Evolutionary conservation across 2,797 vertebrate species (phyloP), one percentile per base, ranked within the genome.

Genomic region (Smutsia temminckii): DNA sequence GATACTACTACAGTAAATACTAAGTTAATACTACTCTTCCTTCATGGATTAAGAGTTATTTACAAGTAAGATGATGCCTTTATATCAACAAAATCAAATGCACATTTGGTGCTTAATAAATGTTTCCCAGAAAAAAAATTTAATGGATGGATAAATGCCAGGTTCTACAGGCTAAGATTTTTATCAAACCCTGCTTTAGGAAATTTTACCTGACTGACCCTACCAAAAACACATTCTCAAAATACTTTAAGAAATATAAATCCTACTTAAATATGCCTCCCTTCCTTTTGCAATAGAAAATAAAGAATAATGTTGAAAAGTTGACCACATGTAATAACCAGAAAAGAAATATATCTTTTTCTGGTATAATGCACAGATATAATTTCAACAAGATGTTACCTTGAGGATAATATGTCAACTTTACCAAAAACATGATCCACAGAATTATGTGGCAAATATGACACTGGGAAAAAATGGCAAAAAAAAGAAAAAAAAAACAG

Each of bases 251-350:
- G 32, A 84, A 83, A 85, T 9, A 84, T 69, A 96, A 86, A 92
- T 59, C 14, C 32, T 3, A n/a, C 20, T 84, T 95, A 96, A 96
- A 75, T 77, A 81, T 81, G 1, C n/a, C 40, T 93, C 63, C 64
- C 68, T 95, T 94, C 46, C 13, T 94, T 96, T 95, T 68, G 64
- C 25, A 94, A 88, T 27, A 94, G 55, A 87, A 85, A 95, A 81
- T 95, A 21, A 87, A 95, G 21, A 92, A 40, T 79, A 74, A 93
- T 13, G 29, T 59, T 83, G n/a, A 90, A 95, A 89, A 66, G 17
- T 27, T 59, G 37, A 72, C 37, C 69, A 96, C 21, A 61, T 27
- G 10, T 71, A 79, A 59, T 61, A 21, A 85, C 18, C 32, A 85
- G 46, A 94, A 75, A 84, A 87, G 16, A 46, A 80, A 87, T 57